Percentiles rank a stretch among this genome's conserved stretches.
Evolutionary conservation across 2,113 vertebrate species (phyloP).

Genomic region (Forbesichthys agassizii): DNA sequence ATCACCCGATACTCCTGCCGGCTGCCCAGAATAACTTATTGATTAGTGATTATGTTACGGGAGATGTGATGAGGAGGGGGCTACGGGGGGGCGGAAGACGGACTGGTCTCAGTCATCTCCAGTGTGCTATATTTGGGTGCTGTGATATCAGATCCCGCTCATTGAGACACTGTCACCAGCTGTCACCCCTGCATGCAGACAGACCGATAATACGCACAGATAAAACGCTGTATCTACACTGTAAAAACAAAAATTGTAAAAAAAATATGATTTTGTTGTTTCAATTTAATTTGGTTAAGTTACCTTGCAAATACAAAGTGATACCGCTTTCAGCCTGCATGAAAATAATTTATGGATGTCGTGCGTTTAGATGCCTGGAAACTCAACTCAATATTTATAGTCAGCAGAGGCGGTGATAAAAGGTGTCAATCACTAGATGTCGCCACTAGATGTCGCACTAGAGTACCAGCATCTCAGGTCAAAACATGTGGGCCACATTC

Average conservation of each 20-base stretch:
- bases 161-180: constrained; percentile 52
- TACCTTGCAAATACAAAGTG: too few relatives aligned
- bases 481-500: too few relatives aligned
- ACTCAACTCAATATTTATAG: too few relatives aligned
- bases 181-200: constrained; percentile 44
- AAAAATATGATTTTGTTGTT: neutral
- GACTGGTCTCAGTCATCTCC: constrained; percentile 73
- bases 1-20: constrained; percentile 67
- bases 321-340: too few relatives aligned
- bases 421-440: too few relatives aligned
- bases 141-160: constrained; percentile 65
- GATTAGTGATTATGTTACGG: constrained; percentile 72
- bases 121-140: constrained; percentile 66
- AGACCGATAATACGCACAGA: neutral
- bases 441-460: too few relatives aligned
- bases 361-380: too few relatives aligned
- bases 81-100: constrained; percentile 59
- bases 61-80: constrained; percentile 50
- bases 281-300: too few relatives aligned
- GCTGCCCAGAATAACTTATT: constrained; percentile 64
- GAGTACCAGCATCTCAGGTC: too few relatives aligned
- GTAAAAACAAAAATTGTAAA: neutral
- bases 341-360: too few relatives aligned
- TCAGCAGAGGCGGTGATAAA: too few relatives aligned
- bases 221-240: constrained; percentile 12